Percentiles rank a stretch among this genome's conserved stretches.
Evolutionary conservation across 2,797 vertebrate species (phyloP).

Genomic region (Anabacerthia variegaticeps): DNA sequence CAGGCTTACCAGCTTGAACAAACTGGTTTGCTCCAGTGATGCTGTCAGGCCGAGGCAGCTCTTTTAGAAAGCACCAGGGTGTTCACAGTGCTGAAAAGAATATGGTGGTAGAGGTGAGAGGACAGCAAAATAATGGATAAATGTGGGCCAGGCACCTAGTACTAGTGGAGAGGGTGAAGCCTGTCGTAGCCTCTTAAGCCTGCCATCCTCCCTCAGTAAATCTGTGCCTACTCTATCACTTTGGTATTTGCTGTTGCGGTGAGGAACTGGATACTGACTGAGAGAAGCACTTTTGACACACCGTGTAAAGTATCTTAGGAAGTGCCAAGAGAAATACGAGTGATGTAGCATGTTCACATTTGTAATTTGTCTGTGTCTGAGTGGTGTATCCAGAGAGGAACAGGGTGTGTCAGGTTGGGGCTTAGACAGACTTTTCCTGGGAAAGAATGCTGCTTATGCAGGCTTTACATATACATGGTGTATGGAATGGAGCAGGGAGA

Average conservation of each 20-base stretch:
- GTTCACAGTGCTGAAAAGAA: not conserved
- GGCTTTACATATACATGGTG: not conserved
- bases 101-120: not conserved
- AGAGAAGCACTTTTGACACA: not conserved
- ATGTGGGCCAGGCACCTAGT: not conserved
- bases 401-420: not conserved
- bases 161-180: not conserved
- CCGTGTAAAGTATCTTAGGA: not conserved
- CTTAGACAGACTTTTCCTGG: not conserved
- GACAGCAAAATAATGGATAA: not conserved
- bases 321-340: slow-evolving; percentile 9
- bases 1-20: not conserved
- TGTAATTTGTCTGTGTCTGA: not conserved
- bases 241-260: accelerated
- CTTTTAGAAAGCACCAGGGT: not conserved
- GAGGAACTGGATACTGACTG: not conserved
- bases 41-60: not conserved
- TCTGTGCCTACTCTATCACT: not conserved
- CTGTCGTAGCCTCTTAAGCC: not conserved
- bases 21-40: not conserved
- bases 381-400: not conserved
- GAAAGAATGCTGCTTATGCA: not conserved
- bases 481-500: not conserved
- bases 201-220: not conserved
- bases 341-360: slow-evolving; percentile 18